phyloP scores from a whole-genome alignment of 1,140 invertebrate genomes.

The Adoxophyes honmai region DNA sequence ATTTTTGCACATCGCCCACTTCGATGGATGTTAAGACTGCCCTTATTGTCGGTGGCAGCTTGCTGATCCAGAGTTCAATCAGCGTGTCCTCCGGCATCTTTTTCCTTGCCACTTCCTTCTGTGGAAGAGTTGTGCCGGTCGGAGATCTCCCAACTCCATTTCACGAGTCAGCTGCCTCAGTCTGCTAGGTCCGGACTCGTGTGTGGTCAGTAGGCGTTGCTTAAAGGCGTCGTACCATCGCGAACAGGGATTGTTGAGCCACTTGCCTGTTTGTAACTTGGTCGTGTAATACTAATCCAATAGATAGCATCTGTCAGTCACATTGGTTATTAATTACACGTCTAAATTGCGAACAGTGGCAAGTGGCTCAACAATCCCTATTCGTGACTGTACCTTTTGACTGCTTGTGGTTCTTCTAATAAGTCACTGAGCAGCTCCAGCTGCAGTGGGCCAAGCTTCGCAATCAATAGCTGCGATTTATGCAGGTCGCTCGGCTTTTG shows the following conservation, averaged over 20 bases:
- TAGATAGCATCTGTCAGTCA: no score
- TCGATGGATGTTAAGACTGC: no score
- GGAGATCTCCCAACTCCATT: constrained; percentile 22
- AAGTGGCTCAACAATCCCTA: no score
- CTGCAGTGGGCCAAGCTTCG: neutral
- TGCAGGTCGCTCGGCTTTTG: neutral
- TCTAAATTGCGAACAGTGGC: no score
- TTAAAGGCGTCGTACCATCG: neutral
- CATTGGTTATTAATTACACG: no score
- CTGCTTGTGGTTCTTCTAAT: neutral
- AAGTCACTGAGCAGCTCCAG: neutral
- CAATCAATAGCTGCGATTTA: neutral
- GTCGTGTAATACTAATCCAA: no score
- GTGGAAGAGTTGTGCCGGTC: constrained; percentile 21
- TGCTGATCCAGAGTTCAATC: constrained; percentile 18
- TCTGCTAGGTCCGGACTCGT: neutral
- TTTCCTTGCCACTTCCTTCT: constrained; percentile 12
- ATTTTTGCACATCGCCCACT: no score
- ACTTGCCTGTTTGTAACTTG: no score
- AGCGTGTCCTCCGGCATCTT: constrained; percentile 20
- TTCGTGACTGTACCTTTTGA: no score
- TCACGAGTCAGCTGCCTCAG: constrained; percentile 11
- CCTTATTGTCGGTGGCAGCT: constrained; percentile 21
- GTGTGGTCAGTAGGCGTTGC: neutral
- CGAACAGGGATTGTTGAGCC: no score